Base-by-base conservation (phyloP, 2,113 vertebrate species). In the Sterrhoptilus dennistouni region DNA sequence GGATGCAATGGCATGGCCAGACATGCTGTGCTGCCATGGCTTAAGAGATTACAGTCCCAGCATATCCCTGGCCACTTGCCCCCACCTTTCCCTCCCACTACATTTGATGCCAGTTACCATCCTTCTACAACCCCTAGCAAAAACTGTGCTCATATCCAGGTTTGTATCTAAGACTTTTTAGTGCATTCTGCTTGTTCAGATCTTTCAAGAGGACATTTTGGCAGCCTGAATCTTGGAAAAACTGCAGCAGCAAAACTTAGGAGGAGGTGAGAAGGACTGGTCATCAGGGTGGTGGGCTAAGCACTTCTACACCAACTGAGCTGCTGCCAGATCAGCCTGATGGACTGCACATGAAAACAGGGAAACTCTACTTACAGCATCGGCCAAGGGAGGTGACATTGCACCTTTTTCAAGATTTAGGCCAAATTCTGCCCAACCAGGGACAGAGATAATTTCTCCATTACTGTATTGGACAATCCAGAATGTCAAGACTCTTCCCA, bases 401-500 rank as follows among this genome's bases (percentile, higher is more conserved):
- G 9, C 33, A 31, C 6, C 29, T 33, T 36, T 49, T 53, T 44
- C 36, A 79, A 79, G 24, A n/a, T 71, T 52, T 71, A 27, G 10
- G 52, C 8, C 2, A 8, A 75, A 79, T 56, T 90, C 44, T 87
- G 9, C 28, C 47, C 60, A 85, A 25, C 9, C 3, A 82, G 14
- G 8, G 11, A 15, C 23, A 8, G 8, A 14, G 5, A 45, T 50
- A 0, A 0, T 74, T 87, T 77, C 8, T 13, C 19, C 0, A 0
- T 38, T 44, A 14, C 15, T 59, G 12, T 21, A 12, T 54, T 49
- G 45, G 6, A 25, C 8, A 76, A 14, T 24, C 31, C 31, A 61
- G 27, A 60, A 65, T 16, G 14, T 36, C 64, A 74, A 19, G 0
- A 1, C 3, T 33, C 25, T 82, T 87, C 23, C 35, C 19, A 19